Evolutionary conservation across 2,888 invertebrate genomes (phyloP), one percentile per base, ranked within the genome.

Genomic region (Lasioglossum malachurum): DNA sequence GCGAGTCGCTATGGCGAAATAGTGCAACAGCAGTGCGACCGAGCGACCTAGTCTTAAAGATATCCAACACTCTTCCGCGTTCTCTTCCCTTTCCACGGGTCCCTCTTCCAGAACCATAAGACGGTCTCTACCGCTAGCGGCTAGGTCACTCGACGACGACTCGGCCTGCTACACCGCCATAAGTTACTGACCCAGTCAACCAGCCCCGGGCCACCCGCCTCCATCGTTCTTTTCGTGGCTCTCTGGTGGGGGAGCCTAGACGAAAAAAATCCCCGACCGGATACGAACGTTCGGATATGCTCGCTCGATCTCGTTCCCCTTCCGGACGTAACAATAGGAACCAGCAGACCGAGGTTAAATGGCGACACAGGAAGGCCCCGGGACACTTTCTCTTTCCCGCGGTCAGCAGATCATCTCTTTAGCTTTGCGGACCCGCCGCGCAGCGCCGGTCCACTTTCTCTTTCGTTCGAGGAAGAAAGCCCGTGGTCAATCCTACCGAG

Each of bases 11-110:
- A 91, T 89, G 87, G 93, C 90, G 92, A 93, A 93, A 93, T 94
- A 92, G 93, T 92, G 93, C 94, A 94, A 94, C 94, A 94, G 94
- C 94, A 93, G 93, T 93, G 93, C 94, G 95, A 95, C 95, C 94
- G 95, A 94, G 94, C 95, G 95, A 95, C 95, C 95, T 93, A 95
- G 94, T 95, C 95, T 95, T 92, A 91, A 93, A 94, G 94, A 94
- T 93, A 95, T 91, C 92, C 92, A 90, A 93, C 93, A 92, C 92
- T 94, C 94, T 94, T 94, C 94, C 94, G 94, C 94, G 94, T 94
- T 94, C 94, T 93, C 92, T 95, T 94, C 95, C 95, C 94, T 93
- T 94, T 94, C 94, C 95, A 94, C 72, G 75, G 77, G 79, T 88
- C 89, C 91, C 92, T 89, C 89, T 88, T 92, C 91, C 92, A 89